Percentiles rank a stretch among this genome's conserved stretches.
phyloP scores from a whole-genome alignment of 2,113 vertebrate genomes.

The Leptodactylus fuscus region DNA sequence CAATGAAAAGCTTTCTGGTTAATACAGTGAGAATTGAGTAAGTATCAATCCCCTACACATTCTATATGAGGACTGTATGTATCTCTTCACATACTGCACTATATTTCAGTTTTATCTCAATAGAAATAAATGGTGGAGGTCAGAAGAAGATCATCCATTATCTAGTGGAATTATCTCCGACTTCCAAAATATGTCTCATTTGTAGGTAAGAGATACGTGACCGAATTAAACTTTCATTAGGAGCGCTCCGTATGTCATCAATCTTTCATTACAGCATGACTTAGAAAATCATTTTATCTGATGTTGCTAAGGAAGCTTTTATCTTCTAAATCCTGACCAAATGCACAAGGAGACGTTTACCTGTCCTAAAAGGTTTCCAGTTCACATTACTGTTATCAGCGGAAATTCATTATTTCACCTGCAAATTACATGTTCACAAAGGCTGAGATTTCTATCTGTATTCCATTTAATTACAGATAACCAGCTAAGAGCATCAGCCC shows the following conservation, averaged over 20 bases:
- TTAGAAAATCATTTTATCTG: conserved; percentile 66
- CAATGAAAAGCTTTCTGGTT: no score
- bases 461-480: not conserved
- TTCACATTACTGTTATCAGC: conserved; percentile 31
- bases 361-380: conserved; percentile 13
- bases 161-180: conserved; percentile 61
- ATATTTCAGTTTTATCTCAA: conserved; percentile 56
- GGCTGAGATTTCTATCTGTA: conserved; percentile 8
- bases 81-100: not conserved
- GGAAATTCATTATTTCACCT: conserved; percentile 44
- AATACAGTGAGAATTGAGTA: no score
- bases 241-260: conserved; percentile 76
- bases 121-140: conserved; percentile 64
- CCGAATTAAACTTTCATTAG: conserved; percentile 82
- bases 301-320: conserved; percentile 72
- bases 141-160: conserved; percentile 54
- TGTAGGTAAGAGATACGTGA: conserved; percentile 66
- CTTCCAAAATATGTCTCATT: conserved; percentile 59
- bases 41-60: no score
- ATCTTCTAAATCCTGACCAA: conserved; percentile 60
- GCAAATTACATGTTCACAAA: conserved; percentile 23
- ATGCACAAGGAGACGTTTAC: conserved; percentile 19
- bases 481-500: not conserved
- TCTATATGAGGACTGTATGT: no score
- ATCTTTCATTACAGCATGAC: conserved; percentile 75